Base-by-base conservation (phyloP, 2,113 vertebrate genomes). In the Trogon melanurus region DNA sequence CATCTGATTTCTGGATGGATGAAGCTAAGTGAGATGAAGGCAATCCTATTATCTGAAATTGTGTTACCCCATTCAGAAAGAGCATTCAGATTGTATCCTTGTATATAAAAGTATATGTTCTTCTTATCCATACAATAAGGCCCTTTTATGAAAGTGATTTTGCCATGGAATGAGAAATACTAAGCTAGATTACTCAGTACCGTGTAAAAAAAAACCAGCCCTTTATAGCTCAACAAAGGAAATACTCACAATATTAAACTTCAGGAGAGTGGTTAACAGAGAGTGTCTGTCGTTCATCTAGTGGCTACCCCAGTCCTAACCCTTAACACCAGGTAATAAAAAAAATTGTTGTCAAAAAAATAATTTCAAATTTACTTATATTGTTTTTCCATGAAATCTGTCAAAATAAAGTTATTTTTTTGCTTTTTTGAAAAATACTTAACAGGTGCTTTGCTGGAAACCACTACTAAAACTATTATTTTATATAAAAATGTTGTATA, bases 1-100 rank as follows among this genome's bases (percentile, higher is more conserved):
- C 34, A 80, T 66, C 67, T 95, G 66, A 86, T 94, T 94, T 96
- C 85, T 94, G 72, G 51, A 83, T 86, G 41, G 85, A 62, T 62
- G 44, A 80, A 76, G 58, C 65, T 94, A 88, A 95, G 80, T 53
- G 86, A 91, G 56, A 84, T 48, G 44, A 94, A 91, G 73, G 38
- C 79, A 93, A 95, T 78, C 65, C 27, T 91, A 26, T 86, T 92
- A 85, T 86, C n/a, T 84, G 79, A 84, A 93, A 91, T 34, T 75
- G 34, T 84, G 70, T 78, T 91, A 78, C 34, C 22, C 15, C 45
- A 61, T 54, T 93, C 85, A 88, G 36, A 66, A 19, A 73, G 44
- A 82, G 26, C 13, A 61, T 83, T 88, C 54, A 70, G 32, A 83
- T 41, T 74, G 5, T 51, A 76, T 47, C 20, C 21, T 69, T 93